Conservation (phyloP, 2,888 invertebrate genomes). For the Xylocampa areola region DNA sequence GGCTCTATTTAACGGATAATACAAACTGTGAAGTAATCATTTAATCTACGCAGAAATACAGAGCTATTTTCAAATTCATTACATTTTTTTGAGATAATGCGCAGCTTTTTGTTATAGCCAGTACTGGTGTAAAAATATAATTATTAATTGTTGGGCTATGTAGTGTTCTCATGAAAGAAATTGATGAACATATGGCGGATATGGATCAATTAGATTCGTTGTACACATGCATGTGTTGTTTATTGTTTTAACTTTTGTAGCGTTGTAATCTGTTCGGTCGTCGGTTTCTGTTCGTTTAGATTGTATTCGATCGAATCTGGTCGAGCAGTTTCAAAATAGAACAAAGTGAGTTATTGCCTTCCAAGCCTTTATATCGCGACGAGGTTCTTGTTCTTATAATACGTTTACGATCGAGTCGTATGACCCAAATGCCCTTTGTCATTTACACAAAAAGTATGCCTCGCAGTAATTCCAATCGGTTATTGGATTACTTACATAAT, state of each 20-base stretch:
- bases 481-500: slow-evolving; percentile 26
- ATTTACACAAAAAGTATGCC: slow-evolving; percentile 8
- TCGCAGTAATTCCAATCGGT: slow-evolving; percentile 13
- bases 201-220: slow-evolving; percentile 21
- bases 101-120: slow-evolving; percentile 2
- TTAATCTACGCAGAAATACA: slow-evolving; percentile 46
- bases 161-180: slow-evolving; percentile 6
- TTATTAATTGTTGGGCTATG: neutral
- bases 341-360: slow-evolving; percentile 16
- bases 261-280: slow-evolving; percentile 5
- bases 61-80: slow-evolving; percentile 25
- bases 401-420: slow-evolving; percentile 3
- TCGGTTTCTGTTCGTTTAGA: slow-evolving; percentile 21
- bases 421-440: slow-evolving; percentile 13
- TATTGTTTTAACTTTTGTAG: slow-evolving; percentile 23
- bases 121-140: slow-evolving; percentile 7
- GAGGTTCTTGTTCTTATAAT: slow-evolving; percentile 6
- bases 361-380: slow-evolving; percentile 5
- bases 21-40: slow-evolving; percentile 57
- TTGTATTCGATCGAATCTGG: slow-evolving; percentile 29
- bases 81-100: slow-evolving; percentile 14
- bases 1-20: slow-evolving; percentile 62
- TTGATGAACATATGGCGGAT: slow-evolving; percentile 25
- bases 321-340: slow-evolving; percentile 34
- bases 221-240: slow-evolving; percentile 28